These are phyloP conservation scores for Galaxias olidus DNA, from an alignment of 2,797 vertebrate genomes.

Conservation along the genomic window DNA sequence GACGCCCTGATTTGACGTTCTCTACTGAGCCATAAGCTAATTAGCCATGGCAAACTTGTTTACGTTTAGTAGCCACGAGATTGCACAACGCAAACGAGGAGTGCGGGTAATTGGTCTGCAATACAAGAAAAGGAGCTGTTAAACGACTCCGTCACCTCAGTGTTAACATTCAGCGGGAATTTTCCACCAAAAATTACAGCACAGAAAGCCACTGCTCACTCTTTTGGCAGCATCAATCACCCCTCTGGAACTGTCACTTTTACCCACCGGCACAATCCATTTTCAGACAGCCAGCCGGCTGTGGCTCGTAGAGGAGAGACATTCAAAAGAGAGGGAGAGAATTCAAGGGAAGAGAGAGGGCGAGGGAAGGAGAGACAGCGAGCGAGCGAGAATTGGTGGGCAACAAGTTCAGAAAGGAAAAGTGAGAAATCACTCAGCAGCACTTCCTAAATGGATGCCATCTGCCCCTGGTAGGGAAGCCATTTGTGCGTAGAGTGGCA, in stretches of 20 bases:
- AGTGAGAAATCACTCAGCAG: conserved; percentile 44
- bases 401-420: conserved; percentile 47
- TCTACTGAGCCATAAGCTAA: conserved; percentile 15
- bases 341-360: neutral
- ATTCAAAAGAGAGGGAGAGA: conserved; percentile 4
- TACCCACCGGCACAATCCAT: conserved; percentile 35
- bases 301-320: conserved; percentile 17
- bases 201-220: conserved; percentile 14
- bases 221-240: conserved; percentile 47
- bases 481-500: conserved; percentile 48
- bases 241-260: conserved; percentile 39
- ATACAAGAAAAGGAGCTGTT: conserved; percentile 9
- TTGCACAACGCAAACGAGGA: conserved; percentile 14
- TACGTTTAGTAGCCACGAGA: neutral
- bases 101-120: conserved; percentile 21
- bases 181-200: conserved; percentile 42
- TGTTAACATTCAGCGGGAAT: conserved; percentile 27
- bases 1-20: neutral
- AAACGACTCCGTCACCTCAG: conserved; percentile 19
- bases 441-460: conserved; percentile 58
- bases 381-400: conserved; percentile 18
- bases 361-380: neutral
- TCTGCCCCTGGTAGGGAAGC: conserved; percentile 56
- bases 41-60: conserved; percentile 3
- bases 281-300: conserved; percentile 29